These are phyloP conservation scores for Hyposmocoma kahamanoa DNA, from an alignment of 1,140 invertebrate genomes.

Conservation along the genomic window DNA sequence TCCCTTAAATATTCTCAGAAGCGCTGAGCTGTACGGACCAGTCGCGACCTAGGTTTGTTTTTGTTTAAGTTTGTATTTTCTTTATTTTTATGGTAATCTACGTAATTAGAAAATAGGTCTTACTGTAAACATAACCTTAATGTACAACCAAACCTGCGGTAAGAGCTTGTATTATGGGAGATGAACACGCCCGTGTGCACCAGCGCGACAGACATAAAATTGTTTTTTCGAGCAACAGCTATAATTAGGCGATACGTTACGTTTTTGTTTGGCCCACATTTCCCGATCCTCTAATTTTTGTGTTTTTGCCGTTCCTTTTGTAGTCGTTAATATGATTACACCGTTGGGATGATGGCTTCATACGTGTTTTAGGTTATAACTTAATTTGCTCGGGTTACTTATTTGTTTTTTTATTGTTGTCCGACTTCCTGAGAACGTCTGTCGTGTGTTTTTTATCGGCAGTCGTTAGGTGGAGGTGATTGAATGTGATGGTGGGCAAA, in stretches of 20 bases:
- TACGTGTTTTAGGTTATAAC: conserved; percentile 73
- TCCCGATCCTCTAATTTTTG: conserved; percentile 70
- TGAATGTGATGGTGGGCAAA: conserved; percentile 64
- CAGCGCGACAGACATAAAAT: conserved; percentile 54
- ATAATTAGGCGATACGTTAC: conserved; percentile 71
- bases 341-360: conserved; percentile 71
- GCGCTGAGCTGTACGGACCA: too few relatives aligned
- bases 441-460: conserved; percentile 55
- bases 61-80: too few relatives aligned
- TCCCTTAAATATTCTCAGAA: too few relatives aligned
- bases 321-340: conserved; percentile 73
- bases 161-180: too few relatives aligned
- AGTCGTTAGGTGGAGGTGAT: conserved; percentile 61
- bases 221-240: conserved; percentile 68
- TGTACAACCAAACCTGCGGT: too few relatives aligned
- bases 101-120: too few relatives aligned
- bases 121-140: too few relatives aligned
- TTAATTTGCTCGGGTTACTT: conserved; percentile 69
- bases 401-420: conserved; percentile 70
- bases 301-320: conserved; percentile 69
- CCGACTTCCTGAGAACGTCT: conserved; percentile 65
- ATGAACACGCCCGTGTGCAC: conserved; percentile 56
- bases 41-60: too few relatives aligned
- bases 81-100: too few relatives aligned
- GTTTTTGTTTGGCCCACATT: conserved; percentile 73